These are phyloP conservation scores for Acrocephalus scirpaceus DNA, from an alignment of 2,797 vertebrate genomes.

Conservation along the genomic window DNA sequence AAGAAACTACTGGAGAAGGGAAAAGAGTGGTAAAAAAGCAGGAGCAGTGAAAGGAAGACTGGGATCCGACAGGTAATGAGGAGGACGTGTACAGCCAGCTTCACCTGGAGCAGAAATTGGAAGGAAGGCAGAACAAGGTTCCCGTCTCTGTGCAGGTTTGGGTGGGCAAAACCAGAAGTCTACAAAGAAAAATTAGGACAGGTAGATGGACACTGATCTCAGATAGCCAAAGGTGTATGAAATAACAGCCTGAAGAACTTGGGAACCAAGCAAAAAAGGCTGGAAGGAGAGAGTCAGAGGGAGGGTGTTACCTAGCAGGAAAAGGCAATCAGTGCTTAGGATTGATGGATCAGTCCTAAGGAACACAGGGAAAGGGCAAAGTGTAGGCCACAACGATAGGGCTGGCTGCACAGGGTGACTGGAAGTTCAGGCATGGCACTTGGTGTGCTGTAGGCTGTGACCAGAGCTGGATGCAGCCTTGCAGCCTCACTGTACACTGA, in stretches of 20 bases:
- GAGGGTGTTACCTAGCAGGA: not conserved
- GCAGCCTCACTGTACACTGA: not conserved
- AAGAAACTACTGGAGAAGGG: not conserved
- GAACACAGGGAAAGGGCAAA: not conserved
- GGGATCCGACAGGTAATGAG: fast-evolving
- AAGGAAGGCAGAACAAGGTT: not conserved
- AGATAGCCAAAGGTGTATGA: not conserved
- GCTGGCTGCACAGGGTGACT: not conserved
- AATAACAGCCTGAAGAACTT: not conserved
- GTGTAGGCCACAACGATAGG: not conserved
- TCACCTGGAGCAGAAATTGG: not conserved
- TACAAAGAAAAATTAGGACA: not conserved
- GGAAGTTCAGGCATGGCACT: not conserved
- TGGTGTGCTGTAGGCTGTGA: not conserved
- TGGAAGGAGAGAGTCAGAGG: not conserved
- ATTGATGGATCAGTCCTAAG: not conserved
- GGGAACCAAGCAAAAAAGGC: not conserved
- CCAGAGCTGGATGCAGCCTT: not conserved
- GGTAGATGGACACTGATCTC: not conserved
- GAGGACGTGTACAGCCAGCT: fast-evolving
- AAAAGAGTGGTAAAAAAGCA: not conserved
- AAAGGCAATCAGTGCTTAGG: not conserved
- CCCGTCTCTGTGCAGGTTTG: too few relatives aligned
- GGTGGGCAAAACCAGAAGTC: not conserved
- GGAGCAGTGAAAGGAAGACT: not conserved